Conservation (phyloP, 2,888 invertebrate genomes). For the Sisyra terminalis region DNA sequence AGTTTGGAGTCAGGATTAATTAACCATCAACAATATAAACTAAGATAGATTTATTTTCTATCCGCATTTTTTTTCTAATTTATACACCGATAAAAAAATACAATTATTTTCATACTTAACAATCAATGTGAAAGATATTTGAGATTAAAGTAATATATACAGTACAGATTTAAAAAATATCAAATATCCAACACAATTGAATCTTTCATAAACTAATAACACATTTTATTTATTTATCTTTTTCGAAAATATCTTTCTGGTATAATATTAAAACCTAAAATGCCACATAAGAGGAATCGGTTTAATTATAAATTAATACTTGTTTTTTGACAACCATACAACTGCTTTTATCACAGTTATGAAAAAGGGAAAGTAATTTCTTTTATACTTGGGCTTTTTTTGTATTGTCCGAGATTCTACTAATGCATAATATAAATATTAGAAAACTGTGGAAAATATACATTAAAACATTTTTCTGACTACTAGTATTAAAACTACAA, state of each 20-base stretch:
- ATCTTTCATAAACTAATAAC: not conserved
- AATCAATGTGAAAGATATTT: not conserved
- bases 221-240: conserved; percentile 1
- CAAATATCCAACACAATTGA: not conserved
- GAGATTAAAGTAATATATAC: not conserved
- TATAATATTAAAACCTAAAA: too few relatives aligned
- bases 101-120: conserved; percentile 6
- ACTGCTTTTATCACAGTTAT: too few relatives aligned
- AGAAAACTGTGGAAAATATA: too few relatives aligned
- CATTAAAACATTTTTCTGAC: too few relatives aligned
- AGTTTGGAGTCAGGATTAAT: not conserved
- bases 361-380: too few relatives aligned
- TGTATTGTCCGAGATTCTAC: too few relatives aligned
- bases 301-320: too few relatives aligned
- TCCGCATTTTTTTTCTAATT: conserved; percentile 3
- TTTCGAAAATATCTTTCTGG: conserved; percentile 1
- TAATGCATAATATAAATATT: too few relatives aligned
- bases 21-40: not conserved
- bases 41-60: conserved; percentile 1
- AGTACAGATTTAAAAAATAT: not conserved
- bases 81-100: conserved; percentile 9
- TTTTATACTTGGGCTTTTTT: too few relatives aligned
- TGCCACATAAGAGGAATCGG: too few relatives aligned
- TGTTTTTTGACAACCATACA: too few relatives aligned
- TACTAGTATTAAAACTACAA: too few relatives aligned